Conservation (phyloP, 1,140 invertebrate species). For the Neodiprion virginianus region DNA sequence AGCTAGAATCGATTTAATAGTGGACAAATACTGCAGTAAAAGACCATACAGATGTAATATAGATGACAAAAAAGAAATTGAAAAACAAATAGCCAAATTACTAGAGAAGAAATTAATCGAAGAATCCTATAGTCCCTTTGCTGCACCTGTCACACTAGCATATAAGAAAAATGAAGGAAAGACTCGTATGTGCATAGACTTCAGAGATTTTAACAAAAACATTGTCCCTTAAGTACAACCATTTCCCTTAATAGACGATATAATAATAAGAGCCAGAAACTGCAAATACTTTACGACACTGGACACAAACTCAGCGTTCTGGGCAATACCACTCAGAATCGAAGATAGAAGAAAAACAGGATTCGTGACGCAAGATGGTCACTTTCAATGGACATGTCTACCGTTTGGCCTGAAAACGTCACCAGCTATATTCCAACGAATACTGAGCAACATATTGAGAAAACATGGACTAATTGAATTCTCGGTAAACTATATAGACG, state of each 20-base stretch:
- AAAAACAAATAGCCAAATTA: conserved; percentile 46
- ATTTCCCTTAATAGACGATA: conserved; percentile 44
- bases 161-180: too few relatives aligned
- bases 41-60: conserved; percentile 46
- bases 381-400: conserved; percentile 33
- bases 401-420: conserved; percentile 34
- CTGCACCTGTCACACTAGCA: conserved; percentile 31
- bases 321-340: conserved; percentile 41
- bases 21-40: conserved; percentile 49
- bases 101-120: conserved; percentile 46
- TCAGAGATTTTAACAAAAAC: conserved; percentile 48
- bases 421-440: conserved; percentile 37
- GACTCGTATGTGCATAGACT: conserved; percentile 47
- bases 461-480: conserved; percentile 26
- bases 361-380: conserved; percentile 33
- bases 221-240: conserved; percentile 46
- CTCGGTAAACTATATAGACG: conserved; percentile 25
- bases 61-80: conserved; percentile 50
- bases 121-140: conserved; percentile 50
- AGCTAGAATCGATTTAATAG: conserved; percentile 44
- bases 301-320: conserved; percentile 50
- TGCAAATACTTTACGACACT: conserved; percentile 43
- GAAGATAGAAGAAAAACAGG: conserved; percentile 28
- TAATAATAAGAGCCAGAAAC: conserved; percentile 41
- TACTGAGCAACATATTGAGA: conserved; percentile 29